These are phyloP conservation scores for Rhinatrema bivittatum DNA, from an alignment of 2,797 vertebrate genomes.

Conservation along the genomic window DNA sequence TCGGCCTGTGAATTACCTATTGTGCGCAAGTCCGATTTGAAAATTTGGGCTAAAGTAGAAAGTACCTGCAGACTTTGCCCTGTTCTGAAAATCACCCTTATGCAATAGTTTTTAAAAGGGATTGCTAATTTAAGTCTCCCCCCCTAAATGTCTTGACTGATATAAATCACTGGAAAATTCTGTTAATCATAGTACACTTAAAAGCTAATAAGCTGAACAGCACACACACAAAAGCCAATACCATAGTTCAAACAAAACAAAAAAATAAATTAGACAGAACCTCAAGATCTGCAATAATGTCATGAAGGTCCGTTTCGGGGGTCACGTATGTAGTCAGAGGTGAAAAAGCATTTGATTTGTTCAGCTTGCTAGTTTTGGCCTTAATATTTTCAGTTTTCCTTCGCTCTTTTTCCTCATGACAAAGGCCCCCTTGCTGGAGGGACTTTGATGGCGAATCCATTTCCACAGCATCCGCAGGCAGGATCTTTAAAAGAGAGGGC, in stretches of 20 bases:
- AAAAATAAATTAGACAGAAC: slow-evolving; percentile 49
- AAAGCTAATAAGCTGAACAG: too few relatives aligned
- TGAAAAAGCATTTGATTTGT: slow-evolving; percentile 59
- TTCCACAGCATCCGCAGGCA: slow-evolving; percentile 64
- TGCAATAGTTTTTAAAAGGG: too few relatives aligned
- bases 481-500: slow-evolving; percentile 44
- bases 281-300: slow-evolving; percentile 82
- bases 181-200: too few relatives aligned
- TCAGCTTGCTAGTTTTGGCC: slow-evolving; percentile 52
- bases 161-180: too few relatives aligned
- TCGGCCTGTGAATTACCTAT: too few relatives aligned
- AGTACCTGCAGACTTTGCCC: too few relatives aligned
- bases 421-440: slow-evolving; percentile 44
- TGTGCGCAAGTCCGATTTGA: too few relatives aligned
- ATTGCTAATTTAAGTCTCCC: too few relatives aligned
- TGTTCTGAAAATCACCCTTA: too few relatives aligned
- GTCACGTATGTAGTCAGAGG: slow-evolving; percentile 85
- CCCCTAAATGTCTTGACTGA: too few relatives aligned
- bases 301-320: slow-evolving; percentile 78
- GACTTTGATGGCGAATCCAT: slow-evolving; percentile 26
- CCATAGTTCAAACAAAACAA: too few relatives aligned
- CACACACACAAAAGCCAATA: background rate
- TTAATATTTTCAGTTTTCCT: slow-evolving; percentile 73
- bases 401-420: slow-evolving; percentile 62
- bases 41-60: too few relatives aligned